Evolutionary conservation across 2,797 vertebrate genomes (phyloP), one percentile per base, ranked within the genome.

Genomic region (Propithecus perrieri): DNA sequence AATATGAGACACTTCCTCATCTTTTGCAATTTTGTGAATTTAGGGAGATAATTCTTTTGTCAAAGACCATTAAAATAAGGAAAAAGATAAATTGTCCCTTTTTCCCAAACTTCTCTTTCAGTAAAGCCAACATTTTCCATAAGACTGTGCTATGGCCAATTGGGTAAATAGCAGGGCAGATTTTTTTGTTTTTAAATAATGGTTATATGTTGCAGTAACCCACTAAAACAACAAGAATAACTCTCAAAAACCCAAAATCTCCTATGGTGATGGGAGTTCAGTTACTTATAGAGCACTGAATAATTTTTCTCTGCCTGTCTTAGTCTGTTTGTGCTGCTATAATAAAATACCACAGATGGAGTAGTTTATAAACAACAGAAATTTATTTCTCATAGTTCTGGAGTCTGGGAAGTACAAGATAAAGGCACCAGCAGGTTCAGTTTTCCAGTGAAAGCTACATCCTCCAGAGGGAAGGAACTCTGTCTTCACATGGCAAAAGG

Each of bases 51-150:
- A 69, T 8, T 48, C 22, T 84, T 89, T 89, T 53, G 46, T 90
- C 30, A 86, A 69, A 92, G n/a, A 63, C 57, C 26, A 72, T 24
- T 87, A n/a, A 93, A 89, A 91, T 35, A 94, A 78, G 24, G 26
- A 33, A 79, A 80, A 72, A 74, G 50, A 69, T 72, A 71, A 30
- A 96, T 35, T 35, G 78, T 7, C 15, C 38, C 33, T 93, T 59
- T 30, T 78, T 83, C 22, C 75, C 33, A 55, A 87, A 72, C 12
- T 50, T 85, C 24, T 93, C 3, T 71, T 88, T 86, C 38, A 38
- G 30, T 17, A 79, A 61, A 93, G 38, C 61, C 75, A 89, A 24
- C 72, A 41, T 67, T 92, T 78, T 90, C 35, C 38, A 59, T 30
- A 65, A 80, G 72, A 43, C 63, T 80, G 17, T 4, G 1, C 13